Evolutionary conservation across 2,797 vertebrate species (phyloP).

Genomic region (Silurus lanzhouensis): DNA sequence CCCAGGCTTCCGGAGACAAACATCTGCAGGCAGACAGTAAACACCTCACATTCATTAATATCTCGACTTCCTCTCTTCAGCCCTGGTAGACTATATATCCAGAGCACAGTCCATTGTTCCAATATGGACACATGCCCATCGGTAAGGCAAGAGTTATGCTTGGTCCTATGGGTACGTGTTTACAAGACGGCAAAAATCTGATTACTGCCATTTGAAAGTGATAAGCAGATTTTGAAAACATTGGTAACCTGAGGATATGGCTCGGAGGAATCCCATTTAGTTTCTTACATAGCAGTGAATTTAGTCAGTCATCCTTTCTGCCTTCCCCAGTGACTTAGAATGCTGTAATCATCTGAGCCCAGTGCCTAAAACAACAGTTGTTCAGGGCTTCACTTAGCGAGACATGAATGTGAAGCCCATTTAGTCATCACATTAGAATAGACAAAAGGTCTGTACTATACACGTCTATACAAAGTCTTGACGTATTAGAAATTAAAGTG

Average conservation of each 20-base stretch:
- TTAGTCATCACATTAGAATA: conserved; percentile 6
- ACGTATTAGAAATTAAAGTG: neutral
- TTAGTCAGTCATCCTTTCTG: neutral
- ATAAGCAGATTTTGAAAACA: no score
- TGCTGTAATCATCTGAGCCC: conserved; percentile 23
- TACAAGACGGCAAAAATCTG: neutral
- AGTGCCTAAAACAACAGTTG: conserved; percentile 3
- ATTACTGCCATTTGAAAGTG: no score
- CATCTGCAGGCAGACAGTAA: conserved; percentile 52
- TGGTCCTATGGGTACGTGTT: neutral
- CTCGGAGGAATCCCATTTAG: neutral
- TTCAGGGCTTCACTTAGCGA: neutral
- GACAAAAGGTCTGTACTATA: neutral
- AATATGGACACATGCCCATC: neutral
- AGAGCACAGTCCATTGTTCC: conserved; percentile 15
- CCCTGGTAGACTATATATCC: neutral
- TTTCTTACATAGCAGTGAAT: neutral
- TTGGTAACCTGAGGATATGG: neutral
- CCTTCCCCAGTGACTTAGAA: conserved; percentile 33
- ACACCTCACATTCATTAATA: conserved; percentile 32
- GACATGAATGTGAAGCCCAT: neutral
- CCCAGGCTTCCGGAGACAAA: conserved; percentile 42
- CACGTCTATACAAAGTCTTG: neutral
- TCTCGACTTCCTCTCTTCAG: conserved; percentile 25
- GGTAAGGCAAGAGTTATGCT: neutral